These are phyloP conservation scores for Anoura caudifer DNA, from an alignment of 2,113 vertebrate species.

Conservation along the genomic window DNA sequence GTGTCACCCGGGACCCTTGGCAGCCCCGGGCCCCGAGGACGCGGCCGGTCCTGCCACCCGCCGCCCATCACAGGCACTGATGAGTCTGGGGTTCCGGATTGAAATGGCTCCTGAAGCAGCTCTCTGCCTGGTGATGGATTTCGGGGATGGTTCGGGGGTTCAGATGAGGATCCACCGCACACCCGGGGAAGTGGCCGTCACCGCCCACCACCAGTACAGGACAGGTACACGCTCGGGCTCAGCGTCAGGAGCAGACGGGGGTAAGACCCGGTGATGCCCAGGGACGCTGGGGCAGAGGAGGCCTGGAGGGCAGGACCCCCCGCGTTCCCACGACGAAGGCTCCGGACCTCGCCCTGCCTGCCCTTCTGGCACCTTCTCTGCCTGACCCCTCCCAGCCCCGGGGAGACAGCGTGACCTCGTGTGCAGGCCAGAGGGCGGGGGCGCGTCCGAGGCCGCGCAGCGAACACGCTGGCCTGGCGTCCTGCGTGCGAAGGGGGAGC, in stretches of 20 bases:
- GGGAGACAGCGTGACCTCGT: neutral
- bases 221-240: slow-evolving; percentile 38
- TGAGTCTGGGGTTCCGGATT: slow-evolving; percentile 26
- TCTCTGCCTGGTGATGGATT: slow-evolving; percentile 53
- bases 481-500: neutral
- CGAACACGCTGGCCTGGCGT: too few relatives aligned
- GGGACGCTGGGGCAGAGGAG: neutral
- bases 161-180: neutral
- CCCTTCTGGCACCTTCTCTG: rapidly evolving
- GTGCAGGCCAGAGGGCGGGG: neutral
- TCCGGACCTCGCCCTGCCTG: rapidly evolving
- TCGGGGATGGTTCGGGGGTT: slow-evolving; percentile 52
- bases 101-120: neutral
- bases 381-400: neutral
- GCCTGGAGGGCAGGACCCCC: neutral
- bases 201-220: slow-evolving; percentile 50
- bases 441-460: too few relatives aligned
- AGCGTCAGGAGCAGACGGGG: neutral
- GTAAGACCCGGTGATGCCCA: neutral
- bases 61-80: neutral
- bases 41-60: neutral
- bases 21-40: neutral
- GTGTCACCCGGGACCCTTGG: neutral
- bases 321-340: neutral
- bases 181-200: neutral